These are phyloP conservation scores for Sesamia nonagrioides DNA, from an alignment of 1,140 invertebrate genomes.

Conservation along the genomic window DNA sequence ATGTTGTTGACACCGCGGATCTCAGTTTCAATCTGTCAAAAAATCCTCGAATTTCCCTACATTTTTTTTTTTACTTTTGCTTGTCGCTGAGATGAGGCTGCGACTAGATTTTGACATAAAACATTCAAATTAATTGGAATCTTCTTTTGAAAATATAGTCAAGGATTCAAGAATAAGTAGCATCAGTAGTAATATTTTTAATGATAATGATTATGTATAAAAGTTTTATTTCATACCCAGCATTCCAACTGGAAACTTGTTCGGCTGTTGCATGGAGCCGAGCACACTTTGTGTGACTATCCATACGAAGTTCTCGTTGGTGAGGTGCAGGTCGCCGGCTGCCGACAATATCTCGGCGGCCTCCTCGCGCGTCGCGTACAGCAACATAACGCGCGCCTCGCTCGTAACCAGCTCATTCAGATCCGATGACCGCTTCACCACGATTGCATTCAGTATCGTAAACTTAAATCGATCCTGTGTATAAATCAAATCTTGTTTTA, in stretches of 20 bases:
- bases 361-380: conserved; percentile 96
- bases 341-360: conserved; percentile 94
- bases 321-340: conserved; percentile 94
- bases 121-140: too few relatives aligned
- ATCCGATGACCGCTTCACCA: conserved; percentile 91
- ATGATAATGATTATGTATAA: too few relatives aligned
- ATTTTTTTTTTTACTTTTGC: too few relatives aligned
- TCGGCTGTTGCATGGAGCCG: conserved; percentile 90
- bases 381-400: conserved; percentile 97
- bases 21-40: too few relatives aligned
- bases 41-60: too few relatives aligned
- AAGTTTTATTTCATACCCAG: conserved; percentile 89
- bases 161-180: too few relatives aligned
- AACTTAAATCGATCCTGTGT: conserved; percentile 95
- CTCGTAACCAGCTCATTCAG: conserved; percentile 94
- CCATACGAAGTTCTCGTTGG: conserved; percentile 98
- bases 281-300: conserved; percentile 98
- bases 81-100: too few relatives aligned
- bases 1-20: too few relatives aligned
- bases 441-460: conserved; percentile 94
- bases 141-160: too few relatives aligned
- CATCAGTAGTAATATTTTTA: too few relatives aligned
- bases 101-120: too few relatives aligned
- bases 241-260: conserved; percentile 97
- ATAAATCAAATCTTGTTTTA: neutral